Conservation (phyloP, 2,113 vertebrate genomes). For the Axis porcinus region DNA sequence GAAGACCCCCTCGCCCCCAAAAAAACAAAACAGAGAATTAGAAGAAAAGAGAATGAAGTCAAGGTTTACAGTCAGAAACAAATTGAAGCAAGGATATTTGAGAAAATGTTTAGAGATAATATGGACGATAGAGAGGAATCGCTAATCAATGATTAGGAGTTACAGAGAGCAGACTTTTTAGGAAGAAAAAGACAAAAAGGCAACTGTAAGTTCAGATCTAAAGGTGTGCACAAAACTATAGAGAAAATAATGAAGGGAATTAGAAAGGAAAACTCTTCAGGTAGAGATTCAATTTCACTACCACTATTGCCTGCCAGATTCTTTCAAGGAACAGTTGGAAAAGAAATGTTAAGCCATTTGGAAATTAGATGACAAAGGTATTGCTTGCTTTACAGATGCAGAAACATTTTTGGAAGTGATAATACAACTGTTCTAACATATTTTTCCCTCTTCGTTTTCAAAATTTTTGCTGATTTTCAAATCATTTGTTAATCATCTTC, state of each 20-base stretch:
- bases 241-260: background rate
- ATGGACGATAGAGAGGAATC: background rate
- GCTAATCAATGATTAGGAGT: background rate
- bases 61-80: background rate
- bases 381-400: background rate
- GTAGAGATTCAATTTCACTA: background rate
- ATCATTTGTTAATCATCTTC: background rate
- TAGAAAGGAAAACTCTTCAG: background rate
- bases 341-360: background rate
- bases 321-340: background rate
- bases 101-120: background rate
- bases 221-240: background rate
- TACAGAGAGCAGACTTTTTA: background rate
- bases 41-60: background rate
- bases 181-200: background rate
- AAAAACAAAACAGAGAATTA: background rate
- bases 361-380: background rate
- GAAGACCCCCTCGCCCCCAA: rapidly evolving
- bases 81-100: background rate
- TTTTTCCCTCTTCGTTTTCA: background rate
- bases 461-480: background rate
- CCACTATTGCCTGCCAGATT: background rate
- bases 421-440: background rate
- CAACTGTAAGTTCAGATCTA: background rate
- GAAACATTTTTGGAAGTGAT: background rate